Percentiles rank a stretch among this genome's conserved stretches.
phyloP scores from a whole-genome alignment of 2,888 invertebrate genomes.

The Sylvicola cinctus region DNA sequence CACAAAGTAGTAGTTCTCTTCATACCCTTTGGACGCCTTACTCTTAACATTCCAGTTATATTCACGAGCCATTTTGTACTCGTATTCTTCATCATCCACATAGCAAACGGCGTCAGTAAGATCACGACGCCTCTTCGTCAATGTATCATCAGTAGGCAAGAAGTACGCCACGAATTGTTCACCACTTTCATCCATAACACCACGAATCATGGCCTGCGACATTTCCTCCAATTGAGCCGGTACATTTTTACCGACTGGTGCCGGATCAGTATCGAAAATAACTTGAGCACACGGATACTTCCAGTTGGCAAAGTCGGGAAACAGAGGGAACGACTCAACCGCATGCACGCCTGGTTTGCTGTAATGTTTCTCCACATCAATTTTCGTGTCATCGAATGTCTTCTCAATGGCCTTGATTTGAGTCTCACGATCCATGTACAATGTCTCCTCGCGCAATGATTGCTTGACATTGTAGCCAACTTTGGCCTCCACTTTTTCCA shows the following conservation, averaged over 20 bases:
- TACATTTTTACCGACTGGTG: constrained; percentile 68
- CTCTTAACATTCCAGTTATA: constrained; percentile 99
- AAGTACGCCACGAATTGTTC: constrained; percentile 99
- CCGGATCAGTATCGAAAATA: constrained; percentile 96
- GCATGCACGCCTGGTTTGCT: constrained; percentile 90
- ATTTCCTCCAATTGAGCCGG: constrained; percentile 88
- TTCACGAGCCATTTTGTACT: constrained; percentile 92
- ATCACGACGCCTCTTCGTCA: constrained; percentile 73
- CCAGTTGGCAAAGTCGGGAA: constrained; percentile 94
- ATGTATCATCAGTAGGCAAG: constrained; percentile 80
- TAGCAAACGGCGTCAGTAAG: constrained; percentile 54
- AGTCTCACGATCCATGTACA: constrained; percentile 91
- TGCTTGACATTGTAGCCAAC: constrained; percentile 97
- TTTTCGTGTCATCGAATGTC: constrained; percentile 82
- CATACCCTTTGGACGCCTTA: constrained; percentile 84
- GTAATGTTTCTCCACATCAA: constrained; percentile 75
- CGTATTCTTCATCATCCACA: constrained; percentile 80
- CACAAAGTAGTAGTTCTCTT: constrained; percentile 94
- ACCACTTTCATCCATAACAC: constrained; percentile 98
- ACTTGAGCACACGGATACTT: constrained; percentile 96
- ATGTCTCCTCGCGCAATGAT: constrained; percentile 71
- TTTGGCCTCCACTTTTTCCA: constrained; percentile 97
- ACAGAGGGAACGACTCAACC: constrained; percentile 70
- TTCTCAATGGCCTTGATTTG: constrained; percentile 96
- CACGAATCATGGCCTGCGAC: constrained; percentile 99